Evolutionary conservation across 2,888 invertebrate genomes (phyloP).

Genomic region (Lithophane leautieri): DNA sequence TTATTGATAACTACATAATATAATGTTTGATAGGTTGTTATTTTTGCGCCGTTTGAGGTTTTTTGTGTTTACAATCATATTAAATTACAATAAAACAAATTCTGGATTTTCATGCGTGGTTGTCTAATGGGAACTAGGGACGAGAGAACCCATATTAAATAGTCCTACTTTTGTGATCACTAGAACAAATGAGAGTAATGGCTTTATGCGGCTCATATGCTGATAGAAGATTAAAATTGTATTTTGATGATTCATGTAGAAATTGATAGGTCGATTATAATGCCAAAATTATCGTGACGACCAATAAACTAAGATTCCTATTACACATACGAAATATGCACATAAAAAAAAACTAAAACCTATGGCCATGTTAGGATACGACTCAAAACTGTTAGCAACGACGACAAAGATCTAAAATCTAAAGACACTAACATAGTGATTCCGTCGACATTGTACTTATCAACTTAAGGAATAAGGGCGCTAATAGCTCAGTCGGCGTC

Average conservation of each 20-base stretch:
- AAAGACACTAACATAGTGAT: constrained; percentile 79
- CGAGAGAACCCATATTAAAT: not conserved
- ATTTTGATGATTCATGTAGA: not conserved
- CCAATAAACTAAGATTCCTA: not conserved
- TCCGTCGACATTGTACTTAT: constrained; percentile 86
- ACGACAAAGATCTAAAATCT: not conserved
- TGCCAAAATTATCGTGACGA: not conserved
- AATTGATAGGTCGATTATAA: not conserved
- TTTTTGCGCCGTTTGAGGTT: too few relatives aligned
- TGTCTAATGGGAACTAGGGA: not conserved
- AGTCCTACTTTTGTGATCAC: not conserved
- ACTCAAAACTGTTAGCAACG: constrained; percentile 49
- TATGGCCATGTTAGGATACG: not conserved
- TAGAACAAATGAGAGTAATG: not conserved
- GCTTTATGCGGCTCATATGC: not conserved
- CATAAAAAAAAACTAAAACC: constrained; percentile 3
- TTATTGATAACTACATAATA: too few relatives aligned
- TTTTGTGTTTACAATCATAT: not conserved
- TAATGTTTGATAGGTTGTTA: too few relatives aligned
- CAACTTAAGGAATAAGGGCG: constrained; percentile 83
- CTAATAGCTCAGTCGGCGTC: constrained; percentile 72
- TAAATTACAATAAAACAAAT: not conserved
- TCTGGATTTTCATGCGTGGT: not conserved
- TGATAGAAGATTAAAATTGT: not conserved
- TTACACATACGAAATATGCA: not conserved